Percentiles rank a stretch among this genome's conserved stretches.
Conservation (phyloP, 2,797 vertebrate species). For the Dendrocincla fuliginosa region DNA sequence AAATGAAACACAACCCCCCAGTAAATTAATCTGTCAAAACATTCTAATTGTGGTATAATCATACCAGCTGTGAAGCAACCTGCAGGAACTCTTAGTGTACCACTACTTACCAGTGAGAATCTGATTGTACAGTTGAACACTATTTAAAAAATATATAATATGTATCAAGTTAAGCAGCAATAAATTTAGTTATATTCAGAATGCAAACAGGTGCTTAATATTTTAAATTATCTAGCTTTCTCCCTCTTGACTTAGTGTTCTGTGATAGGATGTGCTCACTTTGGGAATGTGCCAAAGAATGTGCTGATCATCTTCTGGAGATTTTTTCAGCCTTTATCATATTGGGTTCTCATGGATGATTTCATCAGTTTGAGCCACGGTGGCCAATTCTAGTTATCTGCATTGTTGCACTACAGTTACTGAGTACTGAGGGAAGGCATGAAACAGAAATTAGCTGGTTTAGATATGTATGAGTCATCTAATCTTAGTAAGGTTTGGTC, state of each 20-base stretch:
- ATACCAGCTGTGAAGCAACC: neutral
- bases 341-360: neutral
- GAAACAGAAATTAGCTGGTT: neutral
- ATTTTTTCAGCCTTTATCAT: neutral
- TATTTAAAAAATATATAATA: neutral
- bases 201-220: neutral
- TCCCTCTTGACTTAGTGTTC: neutral
- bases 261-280: neutral
- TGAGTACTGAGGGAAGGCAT: neutral
- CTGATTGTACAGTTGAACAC: neutral
- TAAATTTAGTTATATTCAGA: neutral
- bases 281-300: neutral
- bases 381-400: neutral
- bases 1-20: neutral
- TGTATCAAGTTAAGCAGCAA: neutral
- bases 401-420: neutral
- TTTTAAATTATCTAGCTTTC: neutral
- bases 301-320: neutral
- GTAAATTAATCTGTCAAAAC: neutral
- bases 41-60: neutral
- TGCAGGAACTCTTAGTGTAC: neutral
- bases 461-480: rapidly evolving
- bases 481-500: neutral
- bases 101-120: rapidly evolving
- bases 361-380: neutral